phyloP scores from a whole-genome alignment of 2,888 invertebrate genomes.

The Cryptocheilus praepositus region DNA sequence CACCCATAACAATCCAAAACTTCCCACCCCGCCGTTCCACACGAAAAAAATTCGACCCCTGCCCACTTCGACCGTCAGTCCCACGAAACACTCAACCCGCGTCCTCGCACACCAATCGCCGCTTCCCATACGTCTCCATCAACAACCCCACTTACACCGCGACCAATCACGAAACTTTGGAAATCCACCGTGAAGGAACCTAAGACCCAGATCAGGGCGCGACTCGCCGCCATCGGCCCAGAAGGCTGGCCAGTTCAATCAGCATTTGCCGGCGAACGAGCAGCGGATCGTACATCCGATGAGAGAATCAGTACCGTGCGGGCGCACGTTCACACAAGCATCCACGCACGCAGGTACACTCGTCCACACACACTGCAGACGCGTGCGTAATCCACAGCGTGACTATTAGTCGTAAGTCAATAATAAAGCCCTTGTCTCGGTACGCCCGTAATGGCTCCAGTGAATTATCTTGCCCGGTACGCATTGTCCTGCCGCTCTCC shows the following conservation, averaged over 20 bases:
- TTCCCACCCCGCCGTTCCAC: too few species aligned
- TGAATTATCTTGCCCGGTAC: constrained; percentile 65
- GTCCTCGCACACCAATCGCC: too few species aligned
- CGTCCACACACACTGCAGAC: constrained; percentile 38
- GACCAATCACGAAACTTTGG: too few species aligned
- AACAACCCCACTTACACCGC: too few species aligned
- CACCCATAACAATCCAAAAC: too few species aligned
- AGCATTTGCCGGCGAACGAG: constrained; percentile 63
- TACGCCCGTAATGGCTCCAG: constrained; percentile 64
- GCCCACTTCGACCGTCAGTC: too few species aligned
- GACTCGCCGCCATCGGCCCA: constrained; percentile 1
- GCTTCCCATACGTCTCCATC: too few species aligned
- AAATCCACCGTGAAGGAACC: too few species aligned
- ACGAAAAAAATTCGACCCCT: too few species aligned
- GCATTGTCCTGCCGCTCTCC: constrained; percentile 60
- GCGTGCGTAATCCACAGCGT: constrained; percentile 63
- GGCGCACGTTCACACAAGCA: too few species aligned
- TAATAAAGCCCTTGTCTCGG: constrained; percentile 70
- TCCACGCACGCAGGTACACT: constrained; percentile 16
- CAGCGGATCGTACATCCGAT: constrained; percentile 59
- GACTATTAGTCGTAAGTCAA: constrained; percentile 74
- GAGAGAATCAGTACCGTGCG: constrained; percentile 18
- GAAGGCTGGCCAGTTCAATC: constrained; percentile 52
- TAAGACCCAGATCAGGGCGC: too few species aligned
- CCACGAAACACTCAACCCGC: too few species aligned